A percentile compares a stretch with the other conserved stretches of the same genome.
These are phyloP conservation scores for Megamerina dolium DNA, from an alignment of 2,888 invertebrate species.

Conservation along the genomic window DNA sequence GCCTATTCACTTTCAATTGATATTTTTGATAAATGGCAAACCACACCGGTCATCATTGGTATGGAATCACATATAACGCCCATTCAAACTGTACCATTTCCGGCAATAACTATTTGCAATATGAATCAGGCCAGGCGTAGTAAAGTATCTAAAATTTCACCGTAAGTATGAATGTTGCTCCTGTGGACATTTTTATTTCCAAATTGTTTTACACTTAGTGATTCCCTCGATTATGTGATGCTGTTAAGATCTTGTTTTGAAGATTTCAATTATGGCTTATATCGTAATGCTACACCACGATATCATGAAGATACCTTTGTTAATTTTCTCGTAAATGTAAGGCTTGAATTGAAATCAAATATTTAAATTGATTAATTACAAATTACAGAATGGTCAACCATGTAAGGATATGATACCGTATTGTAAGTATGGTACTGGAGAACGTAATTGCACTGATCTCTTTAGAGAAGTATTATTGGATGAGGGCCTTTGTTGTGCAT, in stretches of 20 bases:
- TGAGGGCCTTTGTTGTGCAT: constrained; percentile 78
- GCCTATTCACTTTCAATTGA: constrained; percentile 65
- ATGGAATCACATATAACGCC: constrained; percentile 64
- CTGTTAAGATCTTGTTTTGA: constrained; percentile 32
- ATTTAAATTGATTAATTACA: neutral
- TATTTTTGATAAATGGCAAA: constrained; percentile 65
- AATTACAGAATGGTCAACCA: constrained; percentile 61
- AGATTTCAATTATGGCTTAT: constrained; percentile 25
- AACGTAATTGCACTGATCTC: constrained; percentile 58
- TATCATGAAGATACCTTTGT: constrained; percentile 23
- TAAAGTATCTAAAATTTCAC: constrained; percentile 22
- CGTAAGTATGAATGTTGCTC: constrained; percentile 20
- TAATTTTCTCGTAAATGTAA: constrained; percentile 4
- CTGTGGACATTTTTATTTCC: neutral
- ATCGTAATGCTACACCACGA: constrained; percentile 13
- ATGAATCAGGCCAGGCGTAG: constrained; percentile 71
- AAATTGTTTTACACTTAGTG: constrained; percentile 50
- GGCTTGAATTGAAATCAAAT: neutral
- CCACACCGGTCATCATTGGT: constrained; percentile 68
- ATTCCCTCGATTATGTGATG: constrained; percentile 53
- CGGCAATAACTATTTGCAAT: constrained; percentile 77
- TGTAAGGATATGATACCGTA: constrained; percentile 64
- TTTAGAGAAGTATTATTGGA: constrained; percentile 73
- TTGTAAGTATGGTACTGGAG: constrained; percentile 61
- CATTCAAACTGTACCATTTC: constrained; percentile 67